phyloP scores from a whole-genome alignment of 2,888 invertebrate species.

The Thymelicus lineola region DNA sequence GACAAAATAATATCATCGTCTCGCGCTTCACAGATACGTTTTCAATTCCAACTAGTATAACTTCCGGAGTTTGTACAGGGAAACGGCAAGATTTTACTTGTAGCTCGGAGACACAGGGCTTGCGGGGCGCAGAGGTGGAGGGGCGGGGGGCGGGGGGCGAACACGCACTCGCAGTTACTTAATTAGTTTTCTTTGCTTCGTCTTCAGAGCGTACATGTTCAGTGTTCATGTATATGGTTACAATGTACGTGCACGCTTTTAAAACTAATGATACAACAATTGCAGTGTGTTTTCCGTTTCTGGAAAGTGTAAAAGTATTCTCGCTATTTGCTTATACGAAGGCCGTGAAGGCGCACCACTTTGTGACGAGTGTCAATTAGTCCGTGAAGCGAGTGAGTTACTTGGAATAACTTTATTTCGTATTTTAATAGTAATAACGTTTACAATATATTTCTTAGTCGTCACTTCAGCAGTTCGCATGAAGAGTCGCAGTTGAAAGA shows the following conservation, averaged over 20 bases:
- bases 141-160: neutral
- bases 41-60: conserved; percentile 29
- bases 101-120: conserved; percentile 2
- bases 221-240: neutral
- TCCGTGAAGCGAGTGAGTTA: too few species aligned
- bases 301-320: too few species aligned
- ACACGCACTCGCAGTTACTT: conserved; percentile 29
- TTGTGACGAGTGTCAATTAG: too few species aligned
- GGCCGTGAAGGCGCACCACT: too few species aligned
- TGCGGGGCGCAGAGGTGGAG: neutral
- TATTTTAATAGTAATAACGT: too few species aligned
- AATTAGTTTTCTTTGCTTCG: conserved; percentile 27
- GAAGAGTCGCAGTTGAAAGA: too few species aligned
- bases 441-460: too few species aligned
- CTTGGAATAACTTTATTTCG: too few species aligned
- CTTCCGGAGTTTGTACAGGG: neutral
- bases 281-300: neutral
- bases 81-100: conserved; percentile 23
- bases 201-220: neutral
- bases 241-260: neutral
- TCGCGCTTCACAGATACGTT: conserved; percentile 8
- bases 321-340: too few species aligned
- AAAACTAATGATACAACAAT: conserved; percentile 11
- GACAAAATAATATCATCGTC: conserved; percentile 10
- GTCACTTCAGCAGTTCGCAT: too few species aligned